These are phyloP conservation scores for Ariopsis seemanni DNA, from an alignment of 2,113 vertebrate species.

Conservation along the genomic window DNA sequence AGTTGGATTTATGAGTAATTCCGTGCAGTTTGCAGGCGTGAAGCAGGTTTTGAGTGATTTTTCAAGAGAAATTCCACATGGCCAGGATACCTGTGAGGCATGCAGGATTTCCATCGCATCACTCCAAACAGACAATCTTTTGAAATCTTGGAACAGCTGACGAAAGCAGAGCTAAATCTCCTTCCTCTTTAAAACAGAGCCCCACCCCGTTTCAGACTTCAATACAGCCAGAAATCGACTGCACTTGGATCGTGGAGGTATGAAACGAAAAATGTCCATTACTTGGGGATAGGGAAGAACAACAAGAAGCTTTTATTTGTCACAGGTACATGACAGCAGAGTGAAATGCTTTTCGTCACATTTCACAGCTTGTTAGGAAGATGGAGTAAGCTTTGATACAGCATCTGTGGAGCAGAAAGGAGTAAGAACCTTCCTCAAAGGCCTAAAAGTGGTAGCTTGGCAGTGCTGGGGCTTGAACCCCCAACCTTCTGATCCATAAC, in stretches of 20 bases:
- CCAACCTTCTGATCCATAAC: too few species aligned
- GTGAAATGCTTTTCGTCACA: too few species aligned
- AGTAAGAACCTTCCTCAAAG: too few species aligned
- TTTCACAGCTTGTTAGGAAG: too few species aligned
- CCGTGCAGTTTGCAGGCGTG: not conserved
- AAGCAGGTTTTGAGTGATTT: slow-evolving; percentile 45
- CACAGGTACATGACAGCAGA: too few species aligned
- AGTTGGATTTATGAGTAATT: slow-evolving; percentile 12
- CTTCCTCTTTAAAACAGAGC: not conserved
- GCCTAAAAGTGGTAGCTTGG: too few species aligned
- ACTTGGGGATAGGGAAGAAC: not conserved
- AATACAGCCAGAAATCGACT: not conserved
- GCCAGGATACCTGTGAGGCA: slow-evolving; percentile 52
- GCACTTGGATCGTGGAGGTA: not conserved
- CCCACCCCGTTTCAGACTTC: not conserved
- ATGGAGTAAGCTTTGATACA: too few species aligned
- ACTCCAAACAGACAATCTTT: slow-evolving; percentile 59
- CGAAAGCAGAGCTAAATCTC: slow-evolving; percentile 46
- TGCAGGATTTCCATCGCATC: slow-evolving; percentile 66
- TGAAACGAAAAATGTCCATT: not conserved
- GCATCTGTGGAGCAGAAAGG: too few species aligned
- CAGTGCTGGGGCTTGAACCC: too few species aligned
- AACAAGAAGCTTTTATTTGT: too few species aligned
- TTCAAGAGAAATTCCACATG: slow-evolving; percentile 33
- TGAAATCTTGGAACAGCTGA: slow-evolving; percentile 63